Conservation (phyloP, 2,888 invertebrate species). For the Dasysyrphus tricinctus region DNA sequence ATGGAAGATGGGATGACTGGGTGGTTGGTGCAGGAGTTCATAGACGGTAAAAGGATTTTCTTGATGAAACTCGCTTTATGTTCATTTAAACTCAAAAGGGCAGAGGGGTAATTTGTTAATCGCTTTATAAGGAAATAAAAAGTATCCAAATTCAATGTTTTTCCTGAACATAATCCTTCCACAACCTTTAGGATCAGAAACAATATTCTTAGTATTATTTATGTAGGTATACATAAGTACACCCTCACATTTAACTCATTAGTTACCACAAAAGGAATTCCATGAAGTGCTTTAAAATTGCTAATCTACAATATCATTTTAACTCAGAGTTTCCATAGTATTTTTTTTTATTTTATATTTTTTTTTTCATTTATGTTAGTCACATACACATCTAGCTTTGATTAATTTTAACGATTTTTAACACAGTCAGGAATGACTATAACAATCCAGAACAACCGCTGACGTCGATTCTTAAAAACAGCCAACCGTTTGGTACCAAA, state of each 20-base stretch:
- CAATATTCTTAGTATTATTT: no score
- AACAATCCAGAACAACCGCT: no score
- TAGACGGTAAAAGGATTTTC: background rate
- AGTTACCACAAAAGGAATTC: background rate
- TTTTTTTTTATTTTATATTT: no score
- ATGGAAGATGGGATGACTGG: constrained; percentile 1
- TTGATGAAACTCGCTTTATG: background rate
- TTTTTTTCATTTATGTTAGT: no score
- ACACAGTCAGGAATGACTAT: no score
- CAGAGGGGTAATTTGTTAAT: constrained; percentile 1
- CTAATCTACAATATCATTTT: no score
- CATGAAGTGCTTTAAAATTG: no score
- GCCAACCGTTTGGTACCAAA: no score
- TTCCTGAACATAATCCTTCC: background rate
- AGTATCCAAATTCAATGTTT: background rate
- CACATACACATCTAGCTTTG: no score
- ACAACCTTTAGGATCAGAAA: background rate
- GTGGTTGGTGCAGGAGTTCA: background rate
- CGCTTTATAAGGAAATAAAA: constrained; percentile 1
- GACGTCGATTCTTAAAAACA: no score
- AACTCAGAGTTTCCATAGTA: no score
- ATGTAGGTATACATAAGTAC: background rate
- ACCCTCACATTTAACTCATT: background rate
- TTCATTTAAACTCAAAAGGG: constrained; percentile 5
- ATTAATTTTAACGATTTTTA: no score